Evolutionary conservation across 1,140 invertebrate species (phyloP), one percentile per base, ranked within the genome.

Genomic region (Drosophila bocqueti): DNA sequence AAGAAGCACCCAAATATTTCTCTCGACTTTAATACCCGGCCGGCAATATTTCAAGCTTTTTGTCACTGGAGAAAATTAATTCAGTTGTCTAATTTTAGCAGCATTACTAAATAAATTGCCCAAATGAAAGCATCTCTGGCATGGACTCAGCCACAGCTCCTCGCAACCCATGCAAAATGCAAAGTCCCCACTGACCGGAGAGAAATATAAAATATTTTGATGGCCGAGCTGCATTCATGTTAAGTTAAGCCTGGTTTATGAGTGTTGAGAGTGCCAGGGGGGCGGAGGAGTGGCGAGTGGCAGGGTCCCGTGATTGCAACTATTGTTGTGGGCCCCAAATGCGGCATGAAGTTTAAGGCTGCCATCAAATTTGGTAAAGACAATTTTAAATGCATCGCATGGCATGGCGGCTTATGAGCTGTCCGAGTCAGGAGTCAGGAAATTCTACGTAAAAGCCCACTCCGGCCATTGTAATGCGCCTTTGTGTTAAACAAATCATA

Each of bases 401-500:
- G 43, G 60, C 54, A 15, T 43, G 34, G 57, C 24, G 81, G 81
- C 81, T 83, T 83, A 83, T 83, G 80, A 83, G 80, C 54, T 57
- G 54, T 57, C 36, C 54, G 54, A 55, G 36, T 34, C 45, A 15
- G 73, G 62, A 57, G 54, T 50, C 54, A 76, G 72, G 83, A 75
- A 83, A 84, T 90, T 90, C 85, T 69, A 58, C 69, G 81, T 89
- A 90, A 79, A 78, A 84, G 64, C 81, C 81, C 81, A 86, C 76
- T 76, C 83, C 59, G 24, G 42, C 58, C 83, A 86, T 82, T 84
- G 85, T 89, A 89, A 89, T 89, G 84, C 75, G 85, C 85, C 85
- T 89, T 89, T 89, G 84, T 90, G 84, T 89, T 89, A 89, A 89
- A 89, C 84, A 89, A 89, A 89, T 89, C 84, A 89, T 89, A 89